A percentile compares a stretch with the other conserved stretches of the same genome.
phyloP scores from a whole-genome alignment of 2,113 vertebrate genomes.

The Suricata suricatta region DNA sequence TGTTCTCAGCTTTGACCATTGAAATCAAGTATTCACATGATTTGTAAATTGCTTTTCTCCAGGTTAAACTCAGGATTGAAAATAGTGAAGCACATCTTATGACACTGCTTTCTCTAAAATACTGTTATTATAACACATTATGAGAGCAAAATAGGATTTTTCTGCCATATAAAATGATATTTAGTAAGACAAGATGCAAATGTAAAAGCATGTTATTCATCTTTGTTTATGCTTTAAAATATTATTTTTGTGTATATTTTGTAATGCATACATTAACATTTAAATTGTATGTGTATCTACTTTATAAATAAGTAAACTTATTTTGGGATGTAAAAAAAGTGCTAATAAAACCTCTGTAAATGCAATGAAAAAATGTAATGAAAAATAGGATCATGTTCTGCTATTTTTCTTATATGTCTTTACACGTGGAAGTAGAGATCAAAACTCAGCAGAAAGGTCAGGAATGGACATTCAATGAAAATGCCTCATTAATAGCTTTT shows the following conservation, averaged over 20 bases:
- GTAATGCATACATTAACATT: neutral
- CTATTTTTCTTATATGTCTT: neutral
- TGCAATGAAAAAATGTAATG: neutral
- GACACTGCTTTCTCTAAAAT: neutral
- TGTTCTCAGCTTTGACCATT: neutral
- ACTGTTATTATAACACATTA: neutral
- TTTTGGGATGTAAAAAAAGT: neutral
- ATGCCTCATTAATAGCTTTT: neutral
- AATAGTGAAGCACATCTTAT: neutral
- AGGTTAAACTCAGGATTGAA: constrained; percentile 41
- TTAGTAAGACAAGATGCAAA: neutral
- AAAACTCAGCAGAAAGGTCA: neutral
- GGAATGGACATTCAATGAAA: neutral
- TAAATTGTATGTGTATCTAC: neutral
- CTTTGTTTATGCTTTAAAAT: constrained; percentile 12
- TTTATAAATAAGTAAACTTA: neutral
- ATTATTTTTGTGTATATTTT: neutral
- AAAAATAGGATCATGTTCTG: neutral
- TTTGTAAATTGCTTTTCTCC: neutral
- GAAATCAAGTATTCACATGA: neutral
- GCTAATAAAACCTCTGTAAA: neutral
- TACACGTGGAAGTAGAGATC: neutral
- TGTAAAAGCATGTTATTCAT: neutral
- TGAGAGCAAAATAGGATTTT: neutral
- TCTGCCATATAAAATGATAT: neutral